Evolutionary conservation across 2,797 vertebrate genomes (phyloP), one percentile per base, ranked within the genome.

Genomic region (Muscicapa striata): DNA sequence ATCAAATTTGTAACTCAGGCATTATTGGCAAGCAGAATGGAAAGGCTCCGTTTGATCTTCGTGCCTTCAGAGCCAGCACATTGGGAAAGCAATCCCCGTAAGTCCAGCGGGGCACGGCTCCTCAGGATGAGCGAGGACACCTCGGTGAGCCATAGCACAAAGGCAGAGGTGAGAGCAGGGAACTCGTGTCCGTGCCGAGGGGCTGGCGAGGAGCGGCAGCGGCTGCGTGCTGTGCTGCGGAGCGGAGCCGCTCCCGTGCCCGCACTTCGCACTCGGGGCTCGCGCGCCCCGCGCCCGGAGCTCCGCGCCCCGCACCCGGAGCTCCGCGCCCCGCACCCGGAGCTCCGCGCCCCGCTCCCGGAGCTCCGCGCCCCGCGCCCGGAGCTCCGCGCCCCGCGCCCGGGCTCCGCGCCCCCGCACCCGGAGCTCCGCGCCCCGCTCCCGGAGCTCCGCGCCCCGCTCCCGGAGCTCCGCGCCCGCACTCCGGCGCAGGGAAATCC

Each of bases 1-100:
- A 99, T 99, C 98, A 98, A 98, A 97, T 94, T 91, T 77, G 84
- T 93, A 95, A 97, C 80, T 96, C 69, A 68, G 89, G 95, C 98
- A 98, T 98, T 95, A 96, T 95, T 96, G 93, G 91, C 91, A 81
- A 95, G 91, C 64, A 89, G 96, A 95, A 96, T 15, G 55, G 90
- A 94, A 96, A 97, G 92, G 90, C 95, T 96, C 94, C 1, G 20
- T 91, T 95, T 67, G 93, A 77, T 95, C 95, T 83, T 93, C 87
- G 34, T 9, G 52, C 91, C 95, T 96, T 95, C 96, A 90, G 86
- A 78, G 59, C 41, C 36, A 59, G 45, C 76, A 46, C 66, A 38
- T 93, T 61, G 86, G 89, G 89, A 94, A 95, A 94, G 89, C 90
- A 93, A 95, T 95, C 96, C 93, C 81, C 23, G 74, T 76, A 46